Conservation (phyloP, 2,113 vertebrate species). For the Toxotes jaculatrix region DNA sequence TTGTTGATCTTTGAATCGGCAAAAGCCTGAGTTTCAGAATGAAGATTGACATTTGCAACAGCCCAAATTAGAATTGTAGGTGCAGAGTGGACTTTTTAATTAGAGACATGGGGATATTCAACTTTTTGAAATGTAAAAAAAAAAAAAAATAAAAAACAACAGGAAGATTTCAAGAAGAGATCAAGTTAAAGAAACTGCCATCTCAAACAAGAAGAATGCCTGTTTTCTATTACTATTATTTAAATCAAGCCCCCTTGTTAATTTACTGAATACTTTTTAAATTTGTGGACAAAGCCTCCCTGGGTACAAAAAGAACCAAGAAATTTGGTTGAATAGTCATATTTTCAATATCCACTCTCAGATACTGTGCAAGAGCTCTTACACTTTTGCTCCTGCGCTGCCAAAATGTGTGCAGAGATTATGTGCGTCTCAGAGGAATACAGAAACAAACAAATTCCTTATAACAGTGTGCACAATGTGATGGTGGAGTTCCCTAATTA, state of each 20-base stretch:
- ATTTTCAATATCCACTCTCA: slow-evolving; percentile 23
- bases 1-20: neutral
- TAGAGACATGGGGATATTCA: neutral
- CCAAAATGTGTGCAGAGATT: slow-evolving; percentile 19
- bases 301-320: neutral
- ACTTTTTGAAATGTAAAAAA: no score
- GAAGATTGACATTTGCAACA: neutral
- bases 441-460: slow-evolving; percentile 54
- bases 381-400: slow-evolving; percentile 1
- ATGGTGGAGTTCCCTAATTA: slow-evolving; percentile 70
- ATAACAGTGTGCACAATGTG: slow-evolving; percentile 45
- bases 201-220: neutral
- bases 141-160: no score
- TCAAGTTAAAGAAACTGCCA: neutral
- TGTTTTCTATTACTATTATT: neutral
- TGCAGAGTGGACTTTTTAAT: neutral
- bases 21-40: neutral
- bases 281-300: neutral
- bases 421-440: slow-evolving; percentile 42
- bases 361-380: neutral
- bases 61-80: neutral
- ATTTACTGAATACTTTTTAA: neutral
- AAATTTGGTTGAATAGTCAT: slow-evolving; percentile 6
- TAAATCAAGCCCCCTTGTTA: neutral
- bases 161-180: neutral